These are phyloP conservation scores for Tachysurus fulvidraco DNA, from an alignment of 2,113 vertebrate genomes.

Conservation along the genomic window DNA sequence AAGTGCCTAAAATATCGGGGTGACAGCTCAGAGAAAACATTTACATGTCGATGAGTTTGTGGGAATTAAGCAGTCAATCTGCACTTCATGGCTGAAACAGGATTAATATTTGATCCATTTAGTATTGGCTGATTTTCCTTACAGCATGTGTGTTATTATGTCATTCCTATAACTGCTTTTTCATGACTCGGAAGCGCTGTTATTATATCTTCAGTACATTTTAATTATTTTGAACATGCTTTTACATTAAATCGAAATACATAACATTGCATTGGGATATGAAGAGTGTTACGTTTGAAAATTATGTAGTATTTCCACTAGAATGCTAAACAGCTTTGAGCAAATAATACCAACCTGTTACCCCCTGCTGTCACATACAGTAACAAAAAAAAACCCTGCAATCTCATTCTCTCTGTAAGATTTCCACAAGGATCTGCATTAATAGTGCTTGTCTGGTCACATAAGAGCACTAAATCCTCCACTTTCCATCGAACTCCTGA, in stretches of 20 bases:
- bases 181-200: neutral
- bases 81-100: neutral
- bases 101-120: neutral
- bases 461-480: constrained; percentile 37
- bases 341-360: neutral
- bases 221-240: neutral
- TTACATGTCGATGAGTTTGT: neutral
- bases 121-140: neutral
- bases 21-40: constrained; percentile 11
- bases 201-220: neutral
- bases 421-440: constrained; percentile 20
- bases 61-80: constrained; percentile 9
- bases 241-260: neutral
- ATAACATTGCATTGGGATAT: neutral
- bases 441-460: neutral
- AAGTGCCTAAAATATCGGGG: constrained; percentile 36
- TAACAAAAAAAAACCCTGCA: neutral
- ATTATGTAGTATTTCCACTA: neutral
- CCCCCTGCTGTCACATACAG: neutral
- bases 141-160: neutral
- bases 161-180: neutral
- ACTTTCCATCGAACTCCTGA: constrained; percentile 20
- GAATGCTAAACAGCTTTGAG: neutral
- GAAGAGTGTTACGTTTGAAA: neutral
- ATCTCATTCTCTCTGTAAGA: neutral